Evolutionary conservation across 2,113 vertebrate genomes (phyloP).

Genomic region (Mobula birostris): DNA sequence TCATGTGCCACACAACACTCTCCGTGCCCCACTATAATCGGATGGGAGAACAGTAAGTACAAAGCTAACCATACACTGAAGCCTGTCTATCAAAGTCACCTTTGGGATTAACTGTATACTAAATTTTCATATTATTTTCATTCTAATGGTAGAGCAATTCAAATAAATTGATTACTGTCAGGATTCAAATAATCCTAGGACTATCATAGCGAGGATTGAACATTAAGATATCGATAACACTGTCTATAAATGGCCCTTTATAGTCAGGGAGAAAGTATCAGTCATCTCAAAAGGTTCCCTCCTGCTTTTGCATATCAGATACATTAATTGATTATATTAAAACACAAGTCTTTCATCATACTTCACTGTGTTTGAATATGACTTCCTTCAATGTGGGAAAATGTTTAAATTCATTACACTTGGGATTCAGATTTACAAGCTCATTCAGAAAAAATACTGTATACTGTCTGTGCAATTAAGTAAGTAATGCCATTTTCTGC

Average conservation of each 20-base stretch:
- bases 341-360: not conserved
- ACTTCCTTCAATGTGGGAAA: not conserved
- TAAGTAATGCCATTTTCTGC: not conserved
- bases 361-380: not conserved
- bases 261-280: not conserved
- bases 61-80: not conserved
- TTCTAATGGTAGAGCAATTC: not conserved
- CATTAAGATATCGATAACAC: not conserved
- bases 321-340: not conserved
- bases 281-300: not conserved
- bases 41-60: slow-evolving; percentile 37
- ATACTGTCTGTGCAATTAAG: not conserved
- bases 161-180: not conserved
- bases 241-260: not conserved
- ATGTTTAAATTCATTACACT: not conserved
- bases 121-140: not conserved
- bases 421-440: not conserved
- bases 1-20: slow-evolving; percentile 28
- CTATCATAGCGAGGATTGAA: not conserved
- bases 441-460: not conserved
- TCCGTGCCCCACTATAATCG: slow-evolving; percentile 37
- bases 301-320: not conserved
- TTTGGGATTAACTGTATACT: not conserved
- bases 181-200: not conserved
- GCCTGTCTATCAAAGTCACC: not conserved